Conservation (phyloP, 2,888 invertebrate genomes). For the Tenthredo notha region DNA sequence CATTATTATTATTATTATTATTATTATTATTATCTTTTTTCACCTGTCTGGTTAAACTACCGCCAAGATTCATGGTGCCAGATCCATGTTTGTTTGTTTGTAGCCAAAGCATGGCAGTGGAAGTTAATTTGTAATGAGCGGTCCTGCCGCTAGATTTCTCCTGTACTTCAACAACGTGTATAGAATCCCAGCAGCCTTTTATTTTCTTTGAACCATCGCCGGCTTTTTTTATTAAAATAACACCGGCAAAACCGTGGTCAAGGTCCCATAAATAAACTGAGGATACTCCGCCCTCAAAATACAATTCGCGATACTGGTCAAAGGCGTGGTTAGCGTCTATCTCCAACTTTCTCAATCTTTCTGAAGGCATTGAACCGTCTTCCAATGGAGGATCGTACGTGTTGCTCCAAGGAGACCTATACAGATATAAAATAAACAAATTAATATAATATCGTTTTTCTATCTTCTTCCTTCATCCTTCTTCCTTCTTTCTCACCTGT, state of each 20-base stretch:
- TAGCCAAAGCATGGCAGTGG: conserved; percentile 99
- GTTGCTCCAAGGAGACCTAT: conserved; percentile 98
- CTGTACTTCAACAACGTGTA: conserved; percentile 99
- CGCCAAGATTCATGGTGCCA: conserved; percentile 99
- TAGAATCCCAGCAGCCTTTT: conserved; percentile 99
- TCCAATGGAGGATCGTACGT: conserved; percentile 98
- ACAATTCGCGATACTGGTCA: conserved; percentile 99
- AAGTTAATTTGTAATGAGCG: conserved; percentile 99
- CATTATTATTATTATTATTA: not conserved
- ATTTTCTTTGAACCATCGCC: conserved; percentile 99
- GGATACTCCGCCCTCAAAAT: conserved; percentile 99
- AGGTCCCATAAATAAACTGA: conserved; percentile 99
- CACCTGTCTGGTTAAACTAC: conserved; percentile 98
- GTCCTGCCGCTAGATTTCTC: conserved; percentile 96
- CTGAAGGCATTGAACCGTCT: conserved; percentile 99
- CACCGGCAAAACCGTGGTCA: conserved; percentile 98
- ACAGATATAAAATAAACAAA: conserved; percentile 54
- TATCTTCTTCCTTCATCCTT: not conserved
- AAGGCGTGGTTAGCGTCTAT: conserved; percentile 99
- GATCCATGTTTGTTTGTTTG: conserved; percentile 98
- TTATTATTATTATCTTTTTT: conserved; percentile 29
- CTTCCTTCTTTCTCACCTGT: conserved; percentile 81
- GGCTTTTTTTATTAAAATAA: conserved; percentile 99
- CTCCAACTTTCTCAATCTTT: conserved; percentile 95
- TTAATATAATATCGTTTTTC: not conserved